Base-by-base conservation (phyloP, 2,888 invertebrate species). In the Dyspetes luteomarginatus region DNA sequence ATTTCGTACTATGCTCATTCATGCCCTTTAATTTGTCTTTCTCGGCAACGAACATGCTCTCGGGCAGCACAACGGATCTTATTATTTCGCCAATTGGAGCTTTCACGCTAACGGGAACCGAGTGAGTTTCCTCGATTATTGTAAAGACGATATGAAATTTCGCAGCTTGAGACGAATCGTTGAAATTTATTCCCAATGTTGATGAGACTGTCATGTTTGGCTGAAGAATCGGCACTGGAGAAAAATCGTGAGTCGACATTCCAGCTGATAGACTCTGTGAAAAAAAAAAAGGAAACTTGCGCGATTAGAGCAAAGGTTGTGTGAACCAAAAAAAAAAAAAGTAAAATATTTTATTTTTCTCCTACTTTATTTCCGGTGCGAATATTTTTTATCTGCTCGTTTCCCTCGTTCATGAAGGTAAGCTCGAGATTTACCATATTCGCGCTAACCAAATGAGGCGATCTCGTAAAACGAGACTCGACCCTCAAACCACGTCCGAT, bases 21-120 rank as follows among this genome's bases (percentile, higher is more conserved):
- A 98, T 98, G n/a, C 98, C 98, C 81, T 96, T 94, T 60, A 98
- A 92, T 91, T 96, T 96, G 78, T 94, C 94, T 86, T 96, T 96
- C 91, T 97, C 96, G 9, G 93, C 89, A 80, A 93, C 93, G 93
- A 98, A 98, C 75, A 95, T 93, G 9, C 93, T 88, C 85, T 96
- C 95, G 0, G 95, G 93, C 93, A 98, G 95, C 22, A 94, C 93
- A 64, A 97, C 95, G 0, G 98, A 96, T 75, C 97, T 94, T 89
- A 98, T 92, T 82, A 98, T 93, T 92, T 98, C 98, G 0, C 98
- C 98, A 58, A 98, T 95, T 0, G 96, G 95, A 4, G 98, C 96
- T 85, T 96, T 96, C 64, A 98, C 93, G 1, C 93, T 93, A 24
- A 95, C 94, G 0, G 87, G 82, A 64, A 87, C 88, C 0, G 88